These are phyloP conservation scores for Radopholus similis DNA, from an alignment of 1,140 invertebrate species.

Conservation along the genomic window DNA sequence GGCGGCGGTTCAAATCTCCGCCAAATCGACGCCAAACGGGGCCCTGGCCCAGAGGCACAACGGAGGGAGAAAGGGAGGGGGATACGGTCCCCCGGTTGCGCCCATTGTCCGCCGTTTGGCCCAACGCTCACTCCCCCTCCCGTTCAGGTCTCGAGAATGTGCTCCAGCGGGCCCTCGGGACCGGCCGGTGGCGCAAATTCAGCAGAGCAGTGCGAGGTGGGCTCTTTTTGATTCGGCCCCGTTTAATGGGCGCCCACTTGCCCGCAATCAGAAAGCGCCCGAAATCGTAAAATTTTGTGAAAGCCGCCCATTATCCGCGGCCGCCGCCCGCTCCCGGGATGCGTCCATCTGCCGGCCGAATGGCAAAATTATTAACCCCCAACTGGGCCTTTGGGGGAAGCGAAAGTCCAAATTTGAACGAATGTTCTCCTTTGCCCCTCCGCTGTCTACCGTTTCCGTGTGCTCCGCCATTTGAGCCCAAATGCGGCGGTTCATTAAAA, in stretches of 20 bases:
- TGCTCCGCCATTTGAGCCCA: not conserved
- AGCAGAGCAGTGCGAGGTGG: constrained; percentile 9
- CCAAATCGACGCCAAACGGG: no score
- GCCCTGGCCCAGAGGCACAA: no score
- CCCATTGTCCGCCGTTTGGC: not conserved
- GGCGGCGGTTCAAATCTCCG: no score
- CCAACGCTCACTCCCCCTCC: not conserved
- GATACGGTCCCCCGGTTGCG: no score
- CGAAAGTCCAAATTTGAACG: no score
- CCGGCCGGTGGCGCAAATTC: constrained; percentile 19
- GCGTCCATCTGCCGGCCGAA: not conserved
- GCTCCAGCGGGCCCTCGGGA: constrained; percentile 12
- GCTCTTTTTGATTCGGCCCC: not conserved
- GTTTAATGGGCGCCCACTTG: not conserved
- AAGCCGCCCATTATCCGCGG: not conserved
- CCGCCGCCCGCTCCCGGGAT: not conserved
- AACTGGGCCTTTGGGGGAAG: no score
- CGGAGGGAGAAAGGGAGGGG: no score
- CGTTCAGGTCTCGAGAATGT: constrained; percentile 30
- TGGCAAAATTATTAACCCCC: no score
- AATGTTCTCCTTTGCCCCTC: no score
- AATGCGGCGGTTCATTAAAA: not conserved
- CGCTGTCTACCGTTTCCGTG: no score
- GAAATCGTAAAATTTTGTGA: not conserved
- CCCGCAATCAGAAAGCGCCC: not conserved